Evolutionary conservation across 2,888 invertebrate genomes (phyloP).

Genomic region (Megastigmus dorsalis): DNA sequence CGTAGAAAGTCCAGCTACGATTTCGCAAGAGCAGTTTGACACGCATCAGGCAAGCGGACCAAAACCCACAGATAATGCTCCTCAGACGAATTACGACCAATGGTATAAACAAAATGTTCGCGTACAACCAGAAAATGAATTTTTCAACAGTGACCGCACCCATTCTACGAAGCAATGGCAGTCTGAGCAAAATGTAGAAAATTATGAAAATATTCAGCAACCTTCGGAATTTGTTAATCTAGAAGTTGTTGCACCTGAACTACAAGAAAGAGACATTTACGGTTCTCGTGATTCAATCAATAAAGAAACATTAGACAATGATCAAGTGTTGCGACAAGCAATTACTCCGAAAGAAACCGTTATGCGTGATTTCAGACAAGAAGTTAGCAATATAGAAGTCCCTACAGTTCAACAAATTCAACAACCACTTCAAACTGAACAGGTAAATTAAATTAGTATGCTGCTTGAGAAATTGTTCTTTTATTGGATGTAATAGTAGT

Average conservation of each 20-base stretch:
- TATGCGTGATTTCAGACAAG: slow-evolving; percentile 64
- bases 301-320: slow-evolving; percentile 70
- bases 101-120: slow-evolving; percentile 70
- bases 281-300: slow-evolving; percentile 71
- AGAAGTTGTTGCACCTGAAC: slow-evolving; percentile 67
- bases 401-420: slow-evolving; percentile 62
- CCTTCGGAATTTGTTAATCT: slow-evolving; percentile 68
- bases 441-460: no score
- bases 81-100: slow-evolving; percentile 67
- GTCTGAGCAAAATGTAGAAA: slow-evolving; percentile 68
- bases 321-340: slow-evolving; percentile 54
- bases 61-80: slow-evolving; percentile 51
- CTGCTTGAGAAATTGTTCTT: no score
- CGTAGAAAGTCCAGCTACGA: slow-evolving; percentile 10
- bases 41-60: slow-evolving; percentile 40
- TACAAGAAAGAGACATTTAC: slow-evolving; percentile 67
- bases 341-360: slow-evolving; percentile 58
- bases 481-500: no score
- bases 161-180: slow-evolving; percentile 59
- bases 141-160: slow-evolving; percentile 63
- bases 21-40: slow-evolving; percentile 43
- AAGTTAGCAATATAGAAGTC: slow-evolving; percentile 67
- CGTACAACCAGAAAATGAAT: slow-evolving; percentile 59
- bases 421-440: slow-evolving; percentile 61
- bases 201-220: slow-evolving; percentile 70